Conservation (phyloP, 2,113 vertebrate genomes). For the Nycticorax nycticorax region DNA sequence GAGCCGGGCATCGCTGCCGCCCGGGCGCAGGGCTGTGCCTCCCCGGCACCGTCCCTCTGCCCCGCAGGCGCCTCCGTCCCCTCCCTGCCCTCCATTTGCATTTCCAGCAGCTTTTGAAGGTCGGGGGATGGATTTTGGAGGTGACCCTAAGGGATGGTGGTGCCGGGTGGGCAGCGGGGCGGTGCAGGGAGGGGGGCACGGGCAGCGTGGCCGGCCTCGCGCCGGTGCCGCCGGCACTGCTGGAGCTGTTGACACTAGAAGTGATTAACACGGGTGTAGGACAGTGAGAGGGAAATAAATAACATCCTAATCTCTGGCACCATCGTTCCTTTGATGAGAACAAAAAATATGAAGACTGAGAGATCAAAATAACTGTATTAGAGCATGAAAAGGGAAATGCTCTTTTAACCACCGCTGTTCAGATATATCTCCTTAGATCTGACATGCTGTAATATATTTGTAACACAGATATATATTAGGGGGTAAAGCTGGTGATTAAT, state of each 20-base stretch:
- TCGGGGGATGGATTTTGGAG: not conserved
- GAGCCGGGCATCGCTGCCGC: not conserved
- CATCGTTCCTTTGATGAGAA: slow-evolving; percentile 69
- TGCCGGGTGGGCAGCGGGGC: not conserved
- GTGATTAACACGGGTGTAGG: slow-evolving; percentile 55
- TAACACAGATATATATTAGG: slow-evolving; percentile 54
- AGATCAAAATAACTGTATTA: slow-evolving; percentile 66
- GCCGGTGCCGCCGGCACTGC: not conserved
- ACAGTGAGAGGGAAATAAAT: slow-evolving; percentile 45
- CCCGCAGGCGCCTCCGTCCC: not conserved
- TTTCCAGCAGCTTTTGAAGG: not conserved
- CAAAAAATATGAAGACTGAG: slow-evolving; percentile 59
- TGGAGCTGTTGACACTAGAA: slow-evolving; percentile 22
- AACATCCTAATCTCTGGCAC: slow-evolving; percentile 51
- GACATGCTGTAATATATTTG: slow-evolving; percentile 70
- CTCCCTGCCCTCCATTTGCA: not conserved
- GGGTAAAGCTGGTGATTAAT: slow-evolving; percentile 56
- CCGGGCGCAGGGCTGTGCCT: rapidly evolving
- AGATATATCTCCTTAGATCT: slow-evolving; percentile 64
- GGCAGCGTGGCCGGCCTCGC: not conserved
- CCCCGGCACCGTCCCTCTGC: not conserved
- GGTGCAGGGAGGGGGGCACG: not conserved
- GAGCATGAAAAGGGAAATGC: slow-evolving; percentile 65
- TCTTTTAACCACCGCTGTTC: slow-evolving; percentile 54
- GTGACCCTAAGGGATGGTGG: not conserved